A percentile compares a stretch with the other conserved stretches of the same genome.
These are phyloP conservation scores for Pristiophorus japonicus DNA, from an alignment of 2,113 vertebrate genomes.

Conservation along the genomic window DNA sequence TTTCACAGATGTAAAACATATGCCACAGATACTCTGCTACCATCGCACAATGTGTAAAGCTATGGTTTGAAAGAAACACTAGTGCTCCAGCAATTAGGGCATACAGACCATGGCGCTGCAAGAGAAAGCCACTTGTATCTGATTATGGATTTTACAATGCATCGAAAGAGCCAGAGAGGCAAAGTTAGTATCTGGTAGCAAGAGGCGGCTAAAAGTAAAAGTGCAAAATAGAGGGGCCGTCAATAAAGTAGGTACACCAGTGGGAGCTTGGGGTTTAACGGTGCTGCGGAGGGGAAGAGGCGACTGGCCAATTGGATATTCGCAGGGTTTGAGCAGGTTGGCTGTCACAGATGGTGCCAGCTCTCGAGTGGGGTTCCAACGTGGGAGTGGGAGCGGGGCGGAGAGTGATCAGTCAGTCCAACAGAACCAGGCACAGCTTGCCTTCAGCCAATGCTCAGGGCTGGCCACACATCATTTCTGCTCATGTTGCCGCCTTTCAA, in stretches of 20 bases:
- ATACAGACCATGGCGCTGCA: neutral
- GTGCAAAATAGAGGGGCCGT: neutral
- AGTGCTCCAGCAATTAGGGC: neutral
- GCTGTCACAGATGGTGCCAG: neutral
- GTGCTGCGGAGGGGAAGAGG: neutral
- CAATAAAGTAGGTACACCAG: neutral
- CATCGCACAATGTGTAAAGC: neutral
- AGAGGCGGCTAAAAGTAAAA: neutral
- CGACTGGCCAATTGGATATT: no score
- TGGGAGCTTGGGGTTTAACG: neutral
- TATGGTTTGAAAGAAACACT: neutral
- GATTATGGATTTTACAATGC: neutral
- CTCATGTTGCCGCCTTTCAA: no score
- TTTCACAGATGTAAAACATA: neutral
- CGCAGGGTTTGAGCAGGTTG: no score
- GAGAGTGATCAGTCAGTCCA: neutral
- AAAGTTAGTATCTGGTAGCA: neutral
- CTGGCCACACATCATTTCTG: neutral
- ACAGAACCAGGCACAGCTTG: neutral
- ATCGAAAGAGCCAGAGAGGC: neutral
- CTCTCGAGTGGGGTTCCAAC: neutral
- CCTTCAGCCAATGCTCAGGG: no score
- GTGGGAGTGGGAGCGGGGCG: neutral
- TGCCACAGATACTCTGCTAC: neutral
- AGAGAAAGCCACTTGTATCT: neutral